These are phyloP conservation scores for Parauchenoglanis punctatus DNA, from an alignment of 2,797 vertebrate genomes.

Conservation along the genomic window DNA sequence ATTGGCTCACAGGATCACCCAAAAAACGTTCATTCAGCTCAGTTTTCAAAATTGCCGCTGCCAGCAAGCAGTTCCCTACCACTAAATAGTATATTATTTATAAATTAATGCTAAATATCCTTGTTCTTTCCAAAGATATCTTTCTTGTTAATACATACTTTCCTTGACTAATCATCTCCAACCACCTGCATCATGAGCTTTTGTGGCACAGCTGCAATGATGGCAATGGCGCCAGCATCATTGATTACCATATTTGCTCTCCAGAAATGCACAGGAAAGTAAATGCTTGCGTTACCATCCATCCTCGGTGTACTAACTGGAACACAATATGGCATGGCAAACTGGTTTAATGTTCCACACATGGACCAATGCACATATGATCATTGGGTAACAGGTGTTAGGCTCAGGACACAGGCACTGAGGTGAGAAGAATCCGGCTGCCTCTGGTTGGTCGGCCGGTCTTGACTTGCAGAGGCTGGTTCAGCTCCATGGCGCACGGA, in stretches of 20 bases:
- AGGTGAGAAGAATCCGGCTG: slow-evolving; percentile 47
- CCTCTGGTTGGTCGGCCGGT: slow-evolving; percentile 48
- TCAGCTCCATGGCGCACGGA: slow-evolving; percentile 29
- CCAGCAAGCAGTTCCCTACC: not conserved
- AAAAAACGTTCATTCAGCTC: not conserved
- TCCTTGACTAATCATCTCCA: too few relatives aligned
- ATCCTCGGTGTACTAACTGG: slow-evolving; percentile 37
- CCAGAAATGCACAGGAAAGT: slow-evolving; percentile 38
- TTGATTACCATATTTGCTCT: slow-evolving; percentile 52
- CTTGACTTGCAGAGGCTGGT: slow-evolving; percentile 47
- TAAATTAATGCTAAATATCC: not conserved
- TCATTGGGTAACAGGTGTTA: slow-evolving; percentile 53
- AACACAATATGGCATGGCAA: slow-evolving; percentile 33
- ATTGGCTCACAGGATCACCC: not conserved
- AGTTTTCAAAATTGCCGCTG: not conserved
- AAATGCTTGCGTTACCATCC: slow-evolving; percentile 56
- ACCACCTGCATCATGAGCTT: slow-evolving; percentile 3
- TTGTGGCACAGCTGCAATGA: slow-evolving; percentile 17
- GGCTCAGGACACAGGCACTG: slow-evolving; percentile 42
- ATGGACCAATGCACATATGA: slow-evolving; percentile 48
- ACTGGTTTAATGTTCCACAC: slow-evolving; percentile 40
- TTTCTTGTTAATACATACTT: not conserved
- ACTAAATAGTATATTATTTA: not conserved
- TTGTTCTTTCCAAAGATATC: too few relatives aligned
- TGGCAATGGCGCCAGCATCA: slow-evolving; percentile 27